Evolutionary conservation across 92 coral and sea anemone species (phyloP), one percentile per base, ranked within the genome.

Genomic region (Parazoanthus atlanticus): DNA sequence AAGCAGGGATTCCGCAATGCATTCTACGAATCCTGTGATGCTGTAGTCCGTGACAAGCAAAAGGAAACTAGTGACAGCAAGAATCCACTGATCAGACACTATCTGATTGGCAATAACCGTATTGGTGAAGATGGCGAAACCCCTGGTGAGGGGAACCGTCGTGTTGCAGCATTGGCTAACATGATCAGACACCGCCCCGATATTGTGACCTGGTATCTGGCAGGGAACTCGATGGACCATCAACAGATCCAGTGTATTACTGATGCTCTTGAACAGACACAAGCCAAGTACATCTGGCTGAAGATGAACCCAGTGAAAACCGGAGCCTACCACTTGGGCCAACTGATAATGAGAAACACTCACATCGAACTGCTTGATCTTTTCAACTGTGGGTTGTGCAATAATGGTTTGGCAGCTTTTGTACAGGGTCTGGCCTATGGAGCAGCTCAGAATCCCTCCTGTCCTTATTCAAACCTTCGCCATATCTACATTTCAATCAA

Each of bases 251-350:
- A 52, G 86, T 76, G 46, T 26, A 82, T 91, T 13, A 65, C 93
- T 81, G 89, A 91, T 30, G 93, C 93, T 29, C 92, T 91, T 11
- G 89, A 89, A 70, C 89, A 75, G 71, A 91, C 92, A 11, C 80
- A 65, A 84, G 89, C 93, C 12, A 91, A 91, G 81, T 84, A 83
- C 47, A 88, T 91, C 70, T 91, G 93, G 93, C 71, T 91, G 33
- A 91, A 91, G 77, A 91, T 91, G 93, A 91, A 91, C 85, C 93
- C 93, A 23, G 79, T 91, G 23, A 91, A 91, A 78, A 91, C 93
- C n/a, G 93, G 93, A 23, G 86, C 92, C 30, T 89, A 89, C 67
- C 82, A 91, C 65, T 64, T 91, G 46, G 93, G 93, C 9, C 90
- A 91, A 83, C 78, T 91, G 92, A 40, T 91, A 33, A 75, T 91